Evolutionary conservation across 2,888 invertebrate genomes (phyloP).

Genomic region (Hirtodrosophila alboralis): DNA sequence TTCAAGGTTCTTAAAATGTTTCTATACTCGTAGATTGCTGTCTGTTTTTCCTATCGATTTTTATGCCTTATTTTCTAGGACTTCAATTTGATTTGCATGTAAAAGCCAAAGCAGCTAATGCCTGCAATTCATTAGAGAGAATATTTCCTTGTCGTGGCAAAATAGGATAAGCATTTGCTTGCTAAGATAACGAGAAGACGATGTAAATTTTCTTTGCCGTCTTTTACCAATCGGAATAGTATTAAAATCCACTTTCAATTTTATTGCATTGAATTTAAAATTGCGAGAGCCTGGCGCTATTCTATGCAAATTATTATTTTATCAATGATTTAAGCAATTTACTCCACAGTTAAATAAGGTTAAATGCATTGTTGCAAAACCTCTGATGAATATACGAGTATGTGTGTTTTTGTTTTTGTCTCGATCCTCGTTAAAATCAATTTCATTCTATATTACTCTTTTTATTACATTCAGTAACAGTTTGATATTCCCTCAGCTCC

Average conservation of each 20-base stretch:
- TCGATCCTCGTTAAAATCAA: slow-evolving; percentile 32
- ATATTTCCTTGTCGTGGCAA: slow-evolving; percentile 23
- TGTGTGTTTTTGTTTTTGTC: slow-evolving; percentile 21
- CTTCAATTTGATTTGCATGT: slow-evolving; percentile 52
- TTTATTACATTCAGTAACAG: slow-evolving; percentile 2
- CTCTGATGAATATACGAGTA: slow-evolving; percentile 14
- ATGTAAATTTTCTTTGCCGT: slow-evolving; percentile 38
- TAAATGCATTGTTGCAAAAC: slow-evolving; percentile 19
- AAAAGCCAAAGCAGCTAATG: slow-evolving; percentile 42
- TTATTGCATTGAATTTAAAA: slow-evolving; percentile 42
- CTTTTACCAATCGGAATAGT: slow-evolving; percentile 13
- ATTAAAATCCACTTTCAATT: slow-evolving; percentile 52
- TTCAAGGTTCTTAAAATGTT: slow-evolving; percentile 39
- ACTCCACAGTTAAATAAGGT: slow-evolving; percentile 38
- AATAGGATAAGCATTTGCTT: slow-evolving; percentile 14
- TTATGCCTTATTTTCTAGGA: slow-evolving; percentile 25
- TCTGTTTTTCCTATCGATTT: slow-evolving; percentile 36
- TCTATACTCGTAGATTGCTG: too few species aligned
- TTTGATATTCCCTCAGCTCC: background rate
- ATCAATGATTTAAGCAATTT: slow-evolving; percentile 32
- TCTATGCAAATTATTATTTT: slow-evolving; percentile 44
- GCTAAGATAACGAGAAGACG: slow-evolving; percentile 26
- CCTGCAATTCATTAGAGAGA: slow-evolving; percentile 44
- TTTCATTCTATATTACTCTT: slow-evolving; percentile 44
- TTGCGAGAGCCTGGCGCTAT: slow-evolving; percentile 15